phyloP scores from a whole-genome alignment of 2,797 vertebrate genomes.

The Falco cherrug region DNA sequence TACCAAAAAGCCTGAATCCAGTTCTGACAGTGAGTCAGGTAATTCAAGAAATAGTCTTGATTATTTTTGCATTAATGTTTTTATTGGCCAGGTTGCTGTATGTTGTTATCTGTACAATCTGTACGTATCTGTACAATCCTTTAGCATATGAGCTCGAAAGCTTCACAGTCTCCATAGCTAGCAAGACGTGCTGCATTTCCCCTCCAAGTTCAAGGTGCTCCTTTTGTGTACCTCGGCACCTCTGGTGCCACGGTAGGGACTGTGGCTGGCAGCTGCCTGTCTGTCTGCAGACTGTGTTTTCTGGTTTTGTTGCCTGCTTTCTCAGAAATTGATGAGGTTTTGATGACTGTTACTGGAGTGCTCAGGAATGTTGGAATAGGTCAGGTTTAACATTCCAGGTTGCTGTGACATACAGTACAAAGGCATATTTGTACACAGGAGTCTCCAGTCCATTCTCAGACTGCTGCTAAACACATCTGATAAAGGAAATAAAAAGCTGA shows the following conservation, averaged over 20 bases:
- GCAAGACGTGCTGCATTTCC: neutral
- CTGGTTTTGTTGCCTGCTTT: neutral
- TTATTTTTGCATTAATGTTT: neutral
- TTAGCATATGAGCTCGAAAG: neutral
- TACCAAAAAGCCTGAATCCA: slow-evolving; percentile 81
- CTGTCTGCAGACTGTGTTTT: neutral
- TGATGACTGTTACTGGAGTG: neutral
- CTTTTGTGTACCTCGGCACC: neutral
- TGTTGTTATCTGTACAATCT: too few species aligned
- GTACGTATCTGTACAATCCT: neutral
- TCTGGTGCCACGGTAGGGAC: neutral
- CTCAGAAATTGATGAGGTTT: neutral
- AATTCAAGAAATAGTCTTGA: neutral
- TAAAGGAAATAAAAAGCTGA: neutral
- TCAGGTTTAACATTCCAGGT: neutral
- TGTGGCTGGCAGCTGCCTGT: neutral
- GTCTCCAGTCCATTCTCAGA: neutral
- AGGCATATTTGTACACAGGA: neutral
- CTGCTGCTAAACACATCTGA: neutral
- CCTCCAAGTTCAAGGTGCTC: neutral
- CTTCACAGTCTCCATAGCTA: neutral
- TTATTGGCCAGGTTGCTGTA: neutral
- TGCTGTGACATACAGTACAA: neutral
- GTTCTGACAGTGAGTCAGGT: slow-evolving; percentile 88
- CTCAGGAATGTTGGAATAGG: neutral